Evolutionary conservation across 2,113 vertebrate genomes (phyloP), one percentile per base, ranked within the genome.

Genomic region (Willisornis vidua): DNA sequence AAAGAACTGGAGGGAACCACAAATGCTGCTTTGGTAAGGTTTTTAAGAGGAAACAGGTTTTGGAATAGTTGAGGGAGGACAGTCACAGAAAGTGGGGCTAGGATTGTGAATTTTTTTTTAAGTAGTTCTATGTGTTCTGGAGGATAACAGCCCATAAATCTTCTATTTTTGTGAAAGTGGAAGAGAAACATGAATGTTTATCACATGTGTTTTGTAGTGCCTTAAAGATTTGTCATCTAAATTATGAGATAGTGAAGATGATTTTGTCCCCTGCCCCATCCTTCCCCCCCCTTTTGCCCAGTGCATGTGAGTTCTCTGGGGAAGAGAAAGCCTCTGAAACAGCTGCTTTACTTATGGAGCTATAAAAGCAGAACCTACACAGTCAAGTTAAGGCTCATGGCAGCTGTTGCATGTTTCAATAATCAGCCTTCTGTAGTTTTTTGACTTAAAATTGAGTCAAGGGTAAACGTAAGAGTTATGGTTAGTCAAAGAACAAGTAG

Each of bases 211-310:
- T 80, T 86, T 52, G 17, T 14, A 61, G 33, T 66, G 7, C 14
- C 22, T 59, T 94, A 33, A 5, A 16, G 31, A 6, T 49, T 54
- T 87, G 12, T 63, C 33, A n/a, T 8, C 48, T 86, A 43, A 79
- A 39, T 45, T 67, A 61, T 2, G 22, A 75, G 16, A 8, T 19
- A 35, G 25, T 28, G 52, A 81, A 57, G 29, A 18, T n/a, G 19
- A 29, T 89, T 73, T 51, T 37, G 7, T 5, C 6, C 6, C 9
- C 8, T 19, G 12, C 13, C 2, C 59, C 14, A 35, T 59, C 14
- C n/a, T 71, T 73, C 12, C 8, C 15, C 4, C 17, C 3, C 41
- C 11, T 35, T 88, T 10, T 31, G 10, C 4, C 1, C 1, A 1
- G 10, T 28, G 14, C 14, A 72, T 37, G 25, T 9, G 28, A 39